Conservation (phyloP, 2,797 vertebrate species). For the Thamnophis elegans region DNA sequence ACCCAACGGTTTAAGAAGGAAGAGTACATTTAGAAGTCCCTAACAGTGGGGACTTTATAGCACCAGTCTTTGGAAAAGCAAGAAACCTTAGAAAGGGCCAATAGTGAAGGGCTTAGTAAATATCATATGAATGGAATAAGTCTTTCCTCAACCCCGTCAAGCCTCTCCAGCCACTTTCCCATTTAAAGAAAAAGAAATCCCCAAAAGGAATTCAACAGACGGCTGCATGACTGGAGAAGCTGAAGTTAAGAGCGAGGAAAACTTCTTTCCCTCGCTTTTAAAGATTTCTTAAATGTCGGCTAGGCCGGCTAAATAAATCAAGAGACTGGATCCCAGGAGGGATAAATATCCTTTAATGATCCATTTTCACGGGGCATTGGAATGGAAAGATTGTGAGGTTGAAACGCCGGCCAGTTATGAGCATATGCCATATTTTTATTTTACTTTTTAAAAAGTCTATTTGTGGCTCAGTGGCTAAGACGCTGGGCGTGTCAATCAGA, state of each 20-base stretch:
- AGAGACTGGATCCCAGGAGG: constrained; percentile 2
- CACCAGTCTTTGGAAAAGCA: constrained; percentile 15
- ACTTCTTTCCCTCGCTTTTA: rapidly evolving
- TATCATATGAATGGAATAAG: constrained; percentile 67
- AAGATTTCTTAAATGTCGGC: constrained; percentile 18
- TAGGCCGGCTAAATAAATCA: neutral
- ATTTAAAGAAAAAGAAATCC: neutral
- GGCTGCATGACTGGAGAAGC: neutral
- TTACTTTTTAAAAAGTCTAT: neutral
- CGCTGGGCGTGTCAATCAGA: too few relatives aligned
- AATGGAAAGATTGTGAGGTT: neutral
- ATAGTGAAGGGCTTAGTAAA: constrained; percentile 69
- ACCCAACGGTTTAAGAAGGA: constrained; percentile 41
- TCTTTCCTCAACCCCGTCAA: constrained; percentile 58
- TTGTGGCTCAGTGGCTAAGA: neutral
- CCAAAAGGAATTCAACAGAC: constrained; percentile 52
- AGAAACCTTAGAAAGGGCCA: constrained; percentile 48
- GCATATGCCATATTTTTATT: neutral
- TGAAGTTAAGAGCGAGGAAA: rapidly evolving
- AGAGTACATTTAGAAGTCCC: neutral
- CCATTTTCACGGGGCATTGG: rapidly evolving
- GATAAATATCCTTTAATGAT: rapidly evolving
- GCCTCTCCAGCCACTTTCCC: constrained; percentile 47
- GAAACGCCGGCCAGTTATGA: neutral
- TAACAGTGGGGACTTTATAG: constrained; percentile 64